These are phyloP conservation scores for Cnemophilus loriae DNA, from an alignment of 2,113 vertebrate species.

Conservation along the genomic window DNA sequence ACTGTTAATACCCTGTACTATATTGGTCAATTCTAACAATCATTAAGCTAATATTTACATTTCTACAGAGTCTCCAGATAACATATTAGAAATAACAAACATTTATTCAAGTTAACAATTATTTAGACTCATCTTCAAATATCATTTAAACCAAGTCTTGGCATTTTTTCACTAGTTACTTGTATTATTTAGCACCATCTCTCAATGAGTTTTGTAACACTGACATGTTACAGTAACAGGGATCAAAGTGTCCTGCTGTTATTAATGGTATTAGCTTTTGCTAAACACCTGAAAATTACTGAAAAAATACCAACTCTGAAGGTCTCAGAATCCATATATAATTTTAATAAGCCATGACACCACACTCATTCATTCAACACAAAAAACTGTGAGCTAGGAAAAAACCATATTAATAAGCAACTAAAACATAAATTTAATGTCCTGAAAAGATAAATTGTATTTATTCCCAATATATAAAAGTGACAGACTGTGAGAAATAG, in stretches of 20 bases:
- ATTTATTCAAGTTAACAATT: background rate
- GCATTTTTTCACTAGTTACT: background rate
- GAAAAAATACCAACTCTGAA: background rate
- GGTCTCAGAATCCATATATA: background rate
- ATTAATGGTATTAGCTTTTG: background rate
- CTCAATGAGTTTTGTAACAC: background rate
- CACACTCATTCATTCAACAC: background rate
- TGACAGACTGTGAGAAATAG: constrained; percentile 28
- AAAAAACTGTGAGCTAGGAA: background rate
- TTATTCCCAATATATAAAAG: constrained; percentile 7
- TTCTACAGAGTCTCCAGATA: background rate
- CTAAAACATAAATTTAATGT: background rate
- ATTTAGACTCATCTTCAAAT: background rate
- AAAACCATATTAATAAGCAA: constrained; percentile 7
- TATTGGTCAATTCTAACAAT: background rate
- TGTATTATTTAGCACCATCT: background rate
- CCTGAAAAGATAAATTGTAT: constrained; percentile 16
- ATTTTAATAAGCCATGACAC: background rate
- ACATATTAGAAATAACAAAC: background rate
- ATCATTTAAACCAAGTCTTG: background rate
- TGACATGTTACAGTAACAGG: background rate
- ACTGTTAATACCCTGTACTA: background rate
- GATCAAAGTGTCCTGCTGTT: background rate
- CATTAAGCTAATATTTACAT: background rate
- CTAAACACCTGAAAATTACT: background rate